A percentile compares a stretch with the other conserved stretches of the same genome.
These are phyloP conservation scores for Tauraco hartlaubi DNA, from an alignment of 2,797 vertebrate genomes.

Conservation along the genomic window DNA sequence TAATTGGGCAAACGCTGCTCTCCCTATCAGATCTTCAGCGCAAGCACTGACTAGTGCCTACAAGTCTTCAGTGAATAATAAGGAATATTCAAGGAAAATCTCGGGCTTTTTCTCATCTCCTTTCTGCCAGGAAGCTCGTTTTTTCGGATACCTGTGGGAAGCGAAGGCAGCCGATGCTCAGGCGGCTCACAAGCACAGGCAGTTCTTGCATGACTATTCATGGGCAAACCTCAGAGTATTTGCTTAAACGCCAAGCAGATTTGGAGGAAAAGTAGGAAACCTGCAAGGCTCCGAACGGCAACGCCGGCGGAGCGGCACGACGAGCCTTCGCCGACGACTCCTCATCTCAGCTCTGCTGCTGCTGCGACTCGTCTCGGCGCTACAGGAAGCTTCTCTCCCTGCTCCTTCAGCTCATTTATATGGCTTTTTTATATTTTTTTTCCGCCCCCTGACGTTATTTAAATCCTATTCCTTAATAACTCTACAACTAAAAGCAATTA, in stretches of 20 bases:
- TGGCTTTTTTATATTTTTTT: not conserved
- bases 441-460: not conserved
- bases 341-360: not conserved
- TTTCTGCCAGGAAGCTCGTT: slow-evolving; percentile 40
- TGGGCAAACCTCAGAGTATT: not conserved
- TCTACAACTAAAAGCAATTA: slow-evolving; percentile 63
- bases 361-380: not conserved
- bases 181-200: not conserved
- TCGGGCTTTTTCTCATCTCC: slow-evolving; percentile 30
- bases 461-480: slow-evolving; percentile 57
- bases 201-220: slow-evolving; percentile 18
- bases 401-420: not conserved
- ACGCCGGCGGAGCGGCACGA: not conserved
- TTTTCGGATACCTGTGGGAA: slow-evolving; percentile 2
- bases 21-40: slow-evolving; percentile 36
- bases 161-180: not conserved
- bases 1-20: slow-evolving; percentile 45
- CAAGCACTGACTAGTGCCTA: slow-evolving; percentile 9
- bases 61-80: slow-evolving; percentile 8
- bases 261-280: not conserved
- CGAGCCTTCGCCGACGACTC: not conserved
- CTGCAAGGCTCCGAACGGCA: not conserved
- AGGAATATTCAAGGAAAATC: slow-evolving; percentile 62
- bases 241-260: not conserved
- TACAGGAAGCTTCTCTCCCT: not conserved